Evolutionary conservation across 2,888 invertebrate species (phyloP), one percentile per base, ranked within the genome.

Genomic region (Lamproptera curius): DNA sequence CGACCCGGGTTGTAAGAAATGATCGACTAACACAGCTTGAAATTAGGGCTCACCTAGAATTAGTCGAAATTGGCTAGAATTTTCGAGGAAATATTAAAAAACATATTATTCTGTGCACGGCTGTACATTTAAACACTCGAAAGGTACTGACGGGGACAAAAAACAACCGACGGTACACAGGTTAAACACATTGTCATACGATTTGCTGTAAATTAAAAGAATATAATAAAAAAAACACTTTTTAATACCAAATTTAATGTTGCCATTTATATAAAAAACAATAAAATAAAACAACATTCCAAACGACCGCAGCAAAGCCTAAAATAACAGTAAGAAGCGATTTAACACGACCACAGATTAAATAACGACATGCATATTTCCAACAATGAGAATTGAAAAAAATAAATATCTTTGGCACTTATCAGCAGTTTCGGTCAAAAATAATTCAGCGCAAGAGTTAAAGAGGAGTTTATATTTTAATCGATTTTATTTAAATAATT

Each of bases 281-380:
- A n/a, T n/a, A n/a, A n/a, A n/a, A n/a, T n/a, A n/a, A n/a, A 31
- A 34, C 9, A 46, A 46, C 34, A 34, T 34, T 26, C 20, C 35
- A 40, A 37, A 40, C n/a, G 10, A 38, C 42, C 56, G 69, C 67
- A 76, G 84, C 84, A 63, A 84, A 85, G 84, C 82, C 79, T 81
- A 81, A n/a, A 84, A 85, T 78, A 70, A 82, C 77, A 76, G 79
- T 70, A 84, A 82, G 66, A 84, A 85, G 83, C 84, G 60, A 59
- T 63, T 60, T 56, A 55, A 54, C 54, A 63, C 56, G 58, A 57
- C 66, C 65, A 73, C 59, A 59, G 41, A 51, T 42, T 51, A 16
- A 46, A 44, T 8, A 57, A 57, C 37, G 41, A 39, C 63, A 63
- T 63, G 63, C 65, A 63, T 57, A 45, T 33, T 42, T 50, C n/a